Conservation (phyloP, 2,113 vertebrate species). For the Carassius gibelio region DNA sequence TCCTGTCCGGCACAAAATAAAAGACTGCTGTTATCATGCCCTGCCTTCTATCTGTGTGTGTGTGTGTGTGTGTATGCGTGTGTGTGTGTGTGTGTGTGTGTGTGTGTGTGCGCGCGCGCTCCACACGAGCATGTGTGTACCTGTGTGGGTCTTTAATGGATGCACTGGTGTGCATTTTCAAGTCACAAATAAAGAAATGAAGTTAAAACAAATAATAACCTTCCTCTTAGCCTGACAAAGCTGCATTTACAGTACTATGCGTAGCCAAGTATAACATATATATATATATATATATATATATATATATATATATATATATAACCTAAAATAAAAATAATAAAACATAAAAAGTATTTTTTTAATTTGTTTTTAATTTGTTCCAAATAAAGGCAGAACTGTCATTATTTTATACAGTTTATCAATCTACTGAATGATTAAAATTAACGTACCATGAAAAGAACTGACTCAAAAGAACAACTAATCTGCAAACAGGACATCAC, state of each 20-base stretch:
- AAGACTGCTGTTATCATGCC: slow-evolving; percentile 86
- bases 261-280: slow-evolving; percentile 65
- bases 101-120: neutral
- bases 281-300: no score
- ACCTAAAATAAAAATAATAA: no score
- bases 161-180: slow-evolving; percentile 75
- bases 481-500: neutral
- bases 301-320: no score
- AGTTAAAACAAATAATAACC: slow-evolving; percentile 81
- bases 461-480: neutral
- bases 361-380: no score
- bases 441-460: no score
- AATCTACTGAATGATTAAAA: no score
- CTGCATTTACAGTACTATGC: slow-evolving; percentile 83
- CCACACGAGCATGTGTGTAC: slow-evolving; percentile 12
- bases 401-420: no score
- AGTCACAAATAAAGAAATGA: slow-evolving; percentile 66
- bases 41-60: slow-evolving; percentile 37
- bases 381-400: no score
- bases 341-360: no score
- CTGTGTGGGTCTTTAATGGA: slow-evolving; percentile 21
- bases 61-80: neutral
- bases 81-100: slow-evolving; percentile 24
- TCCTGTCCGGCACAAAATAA: slow-evolving; percentile 82
- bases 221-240: slow-evolving; percentile 86